phyloP scores from a whole-genome alignment of 2,888 invertebrate genomes.

The Oscheius sp. region DNA sequence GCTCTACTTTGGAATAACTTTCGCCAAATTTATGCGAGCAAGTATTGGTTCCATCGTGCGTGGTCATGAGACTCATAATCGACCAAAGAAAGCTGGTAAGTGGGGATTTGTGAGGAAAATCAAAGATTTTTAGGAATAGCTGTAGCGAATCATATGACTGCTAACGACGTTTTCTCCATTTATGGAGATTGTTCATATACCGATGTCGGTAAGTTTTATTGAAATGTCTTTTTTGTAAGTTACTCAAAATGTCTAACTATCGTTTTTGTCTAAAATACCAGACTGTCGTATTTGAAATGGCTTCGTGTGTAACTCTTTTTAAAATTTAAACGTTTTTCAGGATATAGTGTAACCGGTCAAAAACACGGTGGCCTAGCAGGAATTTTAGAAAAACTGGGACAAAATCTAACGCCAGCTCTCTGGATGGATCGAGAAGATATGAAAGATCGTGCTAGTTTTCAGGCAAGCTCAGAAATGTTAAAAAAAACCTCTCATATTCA shows the following conservation, averaged over 20 bases:
- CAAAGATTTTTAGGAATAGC: no score
- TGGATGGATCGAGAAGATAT: slow-evolving; percentile 40
- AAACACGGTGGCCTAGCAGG: slow-evolving; percentile 50
- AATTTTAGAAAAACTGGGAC: slow-evolving; percentile 51
- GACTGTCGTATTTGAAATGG: no score
- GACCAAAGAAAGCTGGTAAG: slow-evolving; percentile 53
- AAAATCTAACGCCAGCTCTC: slow-evolving; percentile 43
- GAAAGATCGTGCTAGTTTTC: slow-evolving; percentile 40
- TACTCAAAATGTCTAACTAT: no score
- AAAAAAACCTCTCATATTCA: not conserved
- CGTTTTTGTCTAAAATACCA: no score
- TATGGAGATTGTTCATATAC: slow-evolving; percentile 54
- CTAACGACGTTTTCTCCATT: slow-evolving; percentile 62
- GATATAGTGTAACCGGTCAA: slow-evolving; percentile 64
- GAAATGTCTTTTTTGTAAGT: no score
- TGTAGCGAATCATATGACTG: slow-evolving; percentile 60
- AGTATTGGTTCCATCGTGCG: slow-evolving; percentile 56
- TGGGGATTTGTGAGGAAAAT: not conserved
- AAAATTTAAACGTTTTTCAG: slow-evolving; percentile 12
- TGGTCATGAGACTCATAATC: slow-evolving; percentile 49
- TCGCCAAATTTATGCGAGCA: slow-evolving; percentile 56
- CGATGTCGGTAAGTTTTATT: slow-evolving; percentile 34
- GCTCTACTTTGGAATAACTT: slow-evolving; percentile 51
- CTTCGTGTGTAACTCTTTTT: no score
- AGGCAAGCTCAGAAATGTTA: slow-evolving; percentile 27